These are phyloP conservation scores for Cryptoblepharus egeriae DNA, from an alignment of 2,797 vertebrate species.

Conservation along the genomic window DNA sequence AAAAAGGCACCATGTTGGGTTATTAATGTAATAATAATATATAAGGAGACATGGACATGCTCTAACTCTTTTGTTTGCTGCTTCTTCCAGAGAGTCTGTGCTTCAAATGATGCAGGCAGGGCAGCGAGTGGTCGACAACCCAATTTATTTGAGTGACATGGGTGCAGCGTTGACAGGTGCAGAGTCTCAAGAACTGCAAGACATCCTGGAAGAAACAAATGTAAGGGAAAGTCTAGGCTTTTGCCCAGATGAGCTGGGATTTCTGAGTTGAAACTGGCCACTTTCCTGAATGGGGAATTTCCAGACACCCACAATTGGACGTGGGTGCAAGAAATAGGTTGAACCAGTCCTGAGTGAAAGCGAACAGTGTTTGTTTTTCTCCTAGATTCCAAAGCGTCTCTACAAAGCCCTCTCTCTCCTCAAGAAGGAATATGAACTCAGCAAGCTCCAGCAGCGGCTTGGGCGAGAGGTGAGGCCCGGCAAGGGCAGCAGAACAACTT, in stretches of 20 bases:
- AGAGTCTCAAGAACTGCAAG: slow-evolving; percentile 94
- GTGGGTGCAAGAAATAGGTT: too few relatives aligned
- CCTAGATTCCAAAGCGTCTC: slow-evolving; percentile 93
- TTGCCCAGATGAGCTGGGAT: not conserved
- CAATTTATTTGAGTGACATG: slow-evolving; percentile 98
- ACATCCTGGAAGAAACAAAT: slow-evolving; percentile 93
- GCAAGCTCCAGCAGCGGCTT: slow-evolving; percentile 96
- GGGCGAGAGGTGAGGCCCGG: slow-evolving; percentile 87
- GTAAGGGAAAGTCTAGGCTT: slow-evolving; percentile 75
- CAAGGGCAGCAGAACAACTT: not conserved
- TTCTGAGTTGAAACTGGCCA: not conserved
- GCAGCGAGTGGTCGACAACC: slow-evolving; percentile 97
- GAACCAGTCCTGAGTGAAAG: too few relatives aligned
- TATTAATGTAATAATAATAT: too few relatives aligned
- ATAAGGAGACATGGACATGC: too few relatives aligned
- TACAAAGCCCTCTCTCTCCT: slow-evolving; percentile 97
- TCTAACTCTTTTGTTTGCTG: not conserved
- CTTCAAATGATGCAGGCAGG: slow-evolving; percentile 99
- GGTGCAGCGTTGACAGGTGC: slow-evolving; percentile 95
- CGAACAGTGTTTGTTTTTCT: not conserved
- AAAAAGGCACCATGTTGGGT: too few relatives aligned
- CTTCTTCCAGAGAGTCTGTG: slow-evolving; percentile 88
- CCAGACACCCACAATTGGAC: too few relatives aligned
- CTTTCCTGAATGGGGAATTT: not conserved
- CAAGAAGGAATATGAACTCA: slow-evolving; percentile 97